These are phyloP conservation scores for Ypsolopha sequella DNA, from an alignment of 2,888 invertebrate genomes.

Conservation along the genomic window DNA sequence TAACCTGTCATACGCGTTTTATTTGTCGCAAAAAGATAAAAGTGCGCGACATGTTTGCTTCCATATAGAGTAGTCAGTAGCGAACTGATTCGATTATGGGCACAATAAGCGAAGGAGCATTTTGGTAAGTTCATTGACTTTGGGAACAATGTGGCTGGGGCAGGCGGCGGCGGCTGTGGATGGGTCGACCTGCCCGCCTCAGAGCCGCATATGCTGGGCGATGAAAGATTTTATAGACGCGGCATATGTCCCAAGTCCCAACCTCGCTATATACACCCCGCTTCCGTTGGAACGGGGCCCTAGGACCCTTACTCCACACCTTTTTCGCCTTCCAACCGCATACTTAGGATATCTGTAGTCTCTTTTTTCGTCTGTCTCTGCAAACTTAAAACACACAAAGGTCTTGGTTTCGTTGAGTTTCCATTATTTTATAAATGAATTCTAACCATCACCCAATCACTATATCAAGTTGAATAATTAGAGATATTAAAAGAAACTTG, in stretches of 20 bases:
- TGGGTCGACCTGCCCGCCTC: conserved; percentile 25
- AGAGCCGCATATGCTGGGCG: conserved; percentile 49
- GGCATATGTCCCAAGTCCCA: conserved; percentile 35
- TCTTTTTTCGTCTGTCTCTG: not conserved
- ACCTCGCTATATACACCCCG: conserved; percentile 16
- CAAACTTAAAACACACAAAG: not conserved
- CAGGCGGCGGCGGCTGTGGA: conserved; percentile 20
- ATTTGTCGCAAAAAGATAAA: conserved; percentile 44
- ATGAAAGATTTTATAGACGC: conserved; percentile 45
- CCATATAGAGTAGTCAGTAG: conserved; percentile 57
- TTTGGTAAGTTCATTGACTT: conserved; percentile 67
- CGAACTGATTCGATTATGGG: conserved; percentile 62
- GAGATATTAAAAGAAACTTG: not conserved
- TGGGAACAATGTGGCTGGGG: conserved; percentile 25
- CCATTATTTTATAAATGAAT: not conserved
- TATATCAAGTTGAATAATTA: not conserved
- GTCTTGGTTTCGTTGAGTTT: no score
- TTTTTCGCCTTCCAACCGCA: not conserved
- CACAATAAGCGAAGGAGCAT: conserved; percentile 60
- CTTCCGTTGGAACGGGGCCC: conserved; percentile 5
- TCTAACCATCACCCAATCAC: not conserved
- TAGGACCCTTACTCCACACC: not conserved
- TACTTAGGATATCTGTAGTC: not conserved
- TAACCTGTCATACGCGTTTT: conserved; percentile 33
- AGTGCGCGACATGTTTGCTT: conserved; percentile 43